Base-by-base conservation (phyloP, 2,797 vertebrate species). In the Orientallactaga sibirica region DNA sequence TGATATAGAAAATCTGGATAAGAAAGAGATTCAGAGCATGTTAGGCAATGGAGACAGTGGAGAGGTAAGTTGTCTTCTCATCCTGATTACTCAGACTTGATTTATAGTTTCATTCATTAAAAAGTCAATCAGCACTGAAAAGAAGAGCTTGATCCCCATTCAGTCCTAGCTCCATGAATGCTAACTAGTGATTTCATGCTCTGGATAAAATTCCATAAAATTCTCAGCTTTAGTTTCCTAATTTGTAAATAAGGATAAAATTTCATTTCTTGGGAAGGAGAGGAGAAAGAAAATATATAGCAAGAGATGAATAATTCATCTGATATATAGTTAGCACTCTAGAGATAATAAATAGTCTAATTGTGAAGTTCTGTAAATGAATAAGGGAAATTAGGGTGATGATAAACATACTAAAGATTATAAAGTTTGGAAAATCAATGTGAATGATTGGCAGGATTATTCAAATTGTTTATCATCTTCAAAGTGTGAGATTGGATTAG, bases 1-100 rank as follows among this genome's bases (percentile, higher is more conserved):
- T 9, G 99, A 99, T 96, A 98, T 99, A 97, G 99, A 99, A 96
- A 98, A 99, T 94, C 98, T 98, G 27, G 98, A 99, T 95, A 99
- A 98, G 1, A 99, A 99, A 52, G 99, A 99, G 90, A 98, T 98
- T 97, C 99, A 98, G 97, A 99, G 98, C 88, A 97, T 97, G 85
- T 98, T 98, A 1, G 98, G 98, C 48, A 62, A 95, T 58, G 98
- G 97, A 43, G 98, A 94, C 86, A 98, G 98, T 95, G 98, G 97
- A 96, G 97, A 98, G 98, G 99, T 99, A 98, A 98, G 97, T 66
- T 64, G 73, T 41, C 86, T 68, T 20, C 25, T 58, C 86, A 12
- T 85, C 7, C 10, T 74, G 1, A 61, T 86, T 64, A 8, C 3
- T 48, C 52, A 20, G 10, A 76, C 14, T 79, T 73, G 27, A 20